These are phyloP conservation scores for Lasaia peninsularis DNA, from an alignment of 1,140 invertebrate genomes.

Conservation along the genomic window DNA sequence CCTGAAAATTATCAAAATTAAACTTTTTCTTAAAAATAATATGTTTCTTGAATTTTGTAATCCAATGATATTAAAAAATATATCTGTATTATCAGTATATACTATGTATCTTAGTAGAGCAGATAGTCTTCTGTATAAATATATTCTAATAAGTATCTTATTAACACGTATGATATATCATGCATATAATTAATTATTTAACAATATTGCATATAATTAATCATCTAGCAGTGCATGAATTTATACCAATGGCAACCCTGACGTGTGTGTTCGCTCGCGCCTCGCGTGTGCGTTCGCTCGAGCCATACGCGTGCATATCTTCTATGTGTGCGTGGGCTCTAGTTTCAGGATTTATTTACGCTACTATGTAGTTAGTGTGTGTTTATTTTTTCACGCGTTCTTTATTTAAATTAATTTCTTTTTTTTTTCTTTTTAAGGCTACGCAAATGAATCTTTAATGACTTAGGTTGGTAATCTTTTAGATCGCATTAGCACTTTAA, in stretches of 20 bases:
- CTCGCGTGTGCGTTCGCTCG: conserved; percentile 27
- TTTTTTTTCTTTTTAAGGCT: background rate
- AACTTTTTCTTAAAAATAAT: too few relatives aligned
- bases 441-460: background rate
- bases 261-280: conserved; percentile 23
- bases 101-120: too few relatives aligned
- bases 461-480: background rate
- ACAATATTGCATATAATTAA: too few relatives aligned
- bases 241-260: background rate
- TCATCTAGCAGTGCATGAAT: background rate
- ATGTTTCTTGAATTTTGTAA: too few relatives aligned
- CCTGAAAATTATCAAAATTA: too few relatives aligned
- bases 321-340: conserved; percentile 14
- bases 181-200: too few relatives aligned
- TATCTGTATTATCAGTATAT: too few relatives aligned
- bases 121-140: too few relatives aligned
- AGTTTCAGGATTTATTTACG: conserved; percentile 16
- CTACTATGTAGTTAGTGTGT: conserved; percentile 14
- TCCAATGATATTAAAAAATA: too few relatives aligned
- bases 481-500: background rate
- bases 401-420: conserved; percentile 8
- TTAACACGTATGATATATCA: too few relatives aligned
- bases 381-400: conserved; percentile 12
- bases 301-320: conserved; percentile 22
- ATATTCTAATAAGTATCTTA: too few relatives aligned